Base-by-base conservation (phyloP, 2,888 invertebrate species). In the Eudemis profundana region DNA sequence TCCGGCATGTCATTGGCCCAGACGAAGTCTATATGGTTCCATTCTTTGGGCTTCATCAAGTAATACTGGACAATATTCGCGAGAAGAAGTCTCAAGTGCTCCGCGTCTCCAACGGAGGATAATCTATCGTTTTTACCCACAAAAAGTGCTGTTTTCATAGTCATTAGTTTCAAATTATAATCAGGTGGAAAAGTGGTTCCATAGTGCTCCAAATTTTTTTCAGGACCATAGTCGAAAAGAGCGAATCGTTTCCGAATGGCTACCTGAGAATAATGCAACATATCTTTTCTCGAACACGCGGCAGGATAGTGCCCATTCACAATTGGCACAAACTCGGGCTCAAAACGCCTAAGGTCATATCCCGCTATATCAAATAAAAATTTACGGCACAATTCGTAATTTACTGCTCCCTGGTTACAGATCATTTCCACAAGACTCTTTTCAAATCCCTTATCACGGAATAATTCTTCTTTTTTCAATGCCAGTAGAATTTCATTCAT, bases 401-500 rank as follows among this genome's bases (percentile, higher is more conserved):
- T 51, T 8, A 61, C 0, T 4, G 21, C 21, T 17, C 51, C 51
- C 36, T 53, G 42, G 7, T 53, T 61, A 33, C 54, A 62, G 5
- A 62, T 46, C 27, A 47, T 14, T 19, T 71, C 38, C 3, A 47
- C 12, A 1, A 73, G 3, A 4, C 27, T 49, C 14, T 38, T 69
- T 2, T 68, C 5, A 1, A 60, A 4, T 3, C 74, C 72, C 4
- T 67, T 47, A 12, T 75, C 71, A 0, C 68, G 68, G 0, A 76
- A 59, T 3, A 80, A 15, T 57, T 80, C 80, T 36, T 78, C 74
- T 12, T 62, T 50, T 0, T 74, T 72, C 1, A 74, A 89, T 61
- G 68, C 87, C 83, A 57, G 87, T 75, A 81, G 93, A 4, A 51
- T 5, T 46, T 17, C 74, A 68, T 69, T 87, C 76, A 57, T 77